phyloP scores from a whole-genome alignment of 2,113 vertebrate species.

The Rhinolophus ferrumequinum region DNA sequence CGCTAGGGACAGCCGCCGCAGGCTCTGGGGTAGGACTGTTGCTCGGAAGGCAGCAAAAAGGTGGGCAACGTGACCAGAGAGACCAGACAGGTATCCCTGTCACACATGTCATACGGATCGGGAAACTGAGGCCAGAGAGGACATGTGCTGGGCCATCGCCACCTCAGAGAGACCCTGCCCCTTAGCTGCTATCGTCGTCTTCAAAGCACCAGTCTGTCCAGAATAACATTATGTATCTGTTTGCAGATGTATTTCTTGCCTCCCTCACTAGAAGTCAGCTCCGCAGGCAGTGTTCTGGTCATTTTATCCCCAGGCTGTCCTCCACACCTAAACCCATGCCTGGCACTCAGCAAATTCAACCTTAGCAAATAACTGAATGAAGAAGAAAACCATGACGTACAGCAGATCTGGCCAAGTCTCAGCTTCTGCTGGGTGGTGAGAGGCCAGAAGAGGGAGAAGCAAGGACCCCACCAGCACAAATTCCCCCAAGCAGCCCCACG shows the following conservation, averaged over 20 bases:
- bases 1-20: background rate
- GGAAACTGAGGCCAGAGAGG: background rate
- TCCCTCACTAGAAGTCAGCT: background rate
- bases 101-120: background rate
- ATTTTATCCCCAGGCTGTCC: background rate
- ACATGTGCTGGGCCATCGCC: rapidly evolving
- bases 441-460: background rate
- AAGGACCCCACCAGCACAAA: rapidly evolving
- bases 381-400: rapidly evolving
- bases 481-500: background rate
- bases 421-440: background rate
- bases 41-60: background rate
- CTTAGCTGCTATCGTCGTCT: rapidly evolving
- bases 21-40: background rate
- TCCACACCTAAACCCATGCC: background rate
- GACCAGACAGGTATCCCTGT: background rate
- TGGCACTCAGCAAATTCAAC: background rate
- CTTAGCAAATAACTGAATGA: background rate
- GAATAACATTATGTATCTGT: rapidly evolving
- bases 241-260: background rate
- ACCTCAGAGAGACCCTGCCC: background rate
- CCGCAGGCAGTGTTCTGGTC: background rate
- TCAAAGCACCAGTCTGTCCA: rapidly evolving
- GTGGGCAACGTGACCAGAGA: background rate
- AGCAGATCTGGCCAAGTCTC: background rate